These are phyloP conservation scores for Corythoichthys intestinalis DNA, from an alignment of 2,113 vertebrate species.

Conservation along the genomic window DNA sequence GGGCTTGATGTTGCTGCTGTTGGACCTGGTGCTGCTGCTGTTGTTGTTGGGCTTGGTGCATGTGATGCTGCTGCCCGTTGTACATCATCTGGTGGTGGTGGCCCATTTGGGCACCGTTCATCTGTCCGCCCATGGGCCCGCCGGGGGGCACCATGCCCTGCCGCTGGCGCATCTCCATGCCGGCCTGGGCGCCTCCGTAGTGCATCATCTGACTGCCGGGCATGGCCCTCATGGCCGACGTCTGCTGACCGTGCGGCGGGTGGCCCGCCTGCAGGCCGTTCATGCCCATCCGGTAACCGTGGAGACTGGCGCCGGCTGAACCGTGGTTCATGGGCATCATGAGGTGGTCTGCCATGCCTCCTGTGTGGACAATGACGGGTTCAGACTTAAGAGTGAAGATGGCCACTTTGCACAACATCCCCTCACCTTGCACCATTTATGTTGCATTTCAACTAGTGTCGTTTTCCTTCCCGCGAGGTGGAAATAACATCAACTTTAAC, in stretches of 20 bases:
- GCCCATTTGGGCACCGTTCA: conserved; percentile 77
- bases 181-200: conserved; percentile 76
- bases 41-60: conserved; percentile 51
- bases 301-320: conserved; percentile 74
- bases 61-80: conserved; percentile 66
- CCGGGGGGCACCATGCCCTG: conserved; percentile 64
- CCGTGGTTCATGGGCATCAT: conserved; percentile 91
- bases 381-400: background rate
- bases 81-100: conserved; percentile 76
- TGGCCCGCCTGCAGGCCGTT: conserved; percentile 75
- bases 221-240: conserved; percentile 70
- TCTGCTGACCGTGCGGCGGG: conserved; percentile 78
- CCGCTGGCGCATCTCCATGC: conserved; percentile 82
- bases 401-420: background rate
- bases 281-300: conserved; percentile 83
- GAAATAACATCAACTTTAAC: conserved; percentile 7
- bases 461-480: background rate
- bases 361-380: conserved; percentile 35
- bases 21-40: conserved; percentile 53
- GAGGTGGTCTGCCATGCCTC: conserved; percentile 89
- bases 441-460: background rate
- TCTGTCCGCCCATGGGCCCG: conserved; percentile 77
- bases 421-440: background rate
- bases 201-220: conserved; percentile 80
- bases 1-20: conserved; percentile 52